Evolutionary conservation across 2,113 vertebrate species (phyloP).

Genomic region (Gallinago undulata): DNA sequence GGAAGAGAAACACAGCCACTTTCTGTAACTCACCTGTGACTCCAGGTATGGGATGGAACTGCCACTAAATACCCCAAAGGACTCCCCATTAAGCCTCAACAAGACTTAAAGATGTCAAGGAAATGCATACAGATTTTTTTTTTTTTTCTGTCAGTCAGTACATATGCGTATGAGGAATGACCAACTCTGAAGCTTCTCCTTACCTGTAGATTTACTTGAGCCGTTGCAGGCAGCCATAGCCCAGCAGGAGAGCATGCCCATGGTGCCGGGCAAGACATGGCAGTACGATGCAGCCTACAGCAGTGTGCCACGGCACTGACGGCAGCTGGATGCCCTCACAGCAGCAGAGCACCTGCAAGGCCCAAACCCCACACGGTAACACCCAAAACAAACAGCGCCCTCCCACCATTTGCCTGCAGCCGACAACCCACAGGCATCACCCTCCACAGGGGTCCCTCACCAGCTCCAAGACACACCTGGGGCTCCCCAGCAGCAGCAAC

Average conservation of each 20-base stretch:
- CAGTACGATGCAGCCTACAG: rapidly evolving
- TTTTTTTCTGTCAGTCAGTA: not conserved
- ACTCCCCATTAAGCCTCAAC: rapidly evolving
- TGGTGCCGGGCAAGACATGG: no score
- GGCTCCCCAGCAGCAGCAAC: not conserved
- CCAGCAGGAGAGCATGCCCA: rapidly evolving
- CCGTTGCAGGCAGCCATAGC: not conserved
- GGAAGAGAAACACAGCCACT: not conserved
- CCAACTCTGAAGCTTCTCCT: not conserved
- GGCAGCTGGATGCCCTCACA: rapidly evolving
- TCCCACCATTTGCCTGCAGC: not conserved
- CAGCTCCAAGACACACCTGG: not conserved
- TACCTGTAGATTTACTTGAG: not conserved
- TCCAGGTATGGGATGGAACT: not conserved
- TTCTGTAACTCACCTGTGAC: not conserved
- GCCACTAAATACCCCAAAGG: not conserved
- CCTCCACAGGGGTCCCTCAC: not conserved
- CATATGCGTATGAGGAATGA: rapidly evolving
- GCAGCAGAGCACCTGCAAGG: not conserved
- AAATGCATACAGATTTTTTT: rapidly evolving
- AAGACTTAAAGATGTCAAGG: not conserved
- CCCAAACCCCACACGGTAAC: rapidly evolving
- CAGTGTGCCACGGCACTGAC: rapidly evolving
- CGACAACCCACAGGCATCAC: not conserved
- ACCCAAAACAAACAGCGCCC: not conserved